Evolutionary conservation across 1,140 invertebrate species (phyloP), one percentile per base, ranked within the genome.

Genomic region (Pogonomyrmex barbatus): DNA sequence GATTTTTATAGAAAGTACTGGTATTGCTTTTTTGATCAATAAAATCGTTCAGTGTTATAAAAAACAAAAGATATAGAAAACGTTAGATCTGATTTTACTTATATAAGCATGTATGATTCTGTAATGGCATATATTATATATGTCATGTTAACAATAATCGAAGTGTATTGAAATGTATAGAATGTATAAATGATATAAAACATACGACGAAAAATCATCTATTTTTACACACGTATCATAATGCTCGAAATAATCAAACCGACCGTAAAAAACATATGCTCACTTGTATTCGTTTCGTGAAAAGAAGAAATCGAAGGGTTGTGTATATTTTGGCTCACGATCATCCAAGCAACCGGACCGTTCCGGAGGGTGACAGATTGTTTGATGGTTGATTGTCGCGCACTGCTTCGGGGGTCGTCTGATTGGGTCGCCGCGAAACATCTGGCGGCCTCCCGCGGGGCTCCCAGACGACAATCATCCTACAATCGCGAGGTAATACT

Each of bases 361-460:
- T 91, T 63, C 85, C 88, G 67, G 92, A 93, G 93, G 93, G 94
- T 93, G 92, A 92, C 89, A 90, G 92, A 95, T 94, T 95, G 94
- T 95, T 95, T 93, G 94, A 95, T 92, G 94, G 92, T 94, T 94
- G 94, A 95, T 94, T 94, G 93, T 94, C 91, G 94, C 92, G 91
- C 85, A 91, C 90, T 86, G 92, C 94, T 94, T 93, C 94, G 91
- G 93, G 94, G 93, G 93, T 94, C 93, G 93, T 94, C 92, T 94
- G 94, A 95, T 95, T 94, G 93, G 94, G 94, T 94, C 89, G 94
- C 94, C 93, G 93, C 93, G 94, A 94, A 95, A 95, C 95, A 95
- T 95, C 95, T 95, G 95, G 92, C 93, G 93, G 90, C 88, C 92
- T 95, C 95, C 94, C 94, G 94, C 94, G 94, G 95, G 94, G 94